Conservation (phyloP, 2,797 vertebrate genomes). For the Pyrocephalus nanus region DNA sequence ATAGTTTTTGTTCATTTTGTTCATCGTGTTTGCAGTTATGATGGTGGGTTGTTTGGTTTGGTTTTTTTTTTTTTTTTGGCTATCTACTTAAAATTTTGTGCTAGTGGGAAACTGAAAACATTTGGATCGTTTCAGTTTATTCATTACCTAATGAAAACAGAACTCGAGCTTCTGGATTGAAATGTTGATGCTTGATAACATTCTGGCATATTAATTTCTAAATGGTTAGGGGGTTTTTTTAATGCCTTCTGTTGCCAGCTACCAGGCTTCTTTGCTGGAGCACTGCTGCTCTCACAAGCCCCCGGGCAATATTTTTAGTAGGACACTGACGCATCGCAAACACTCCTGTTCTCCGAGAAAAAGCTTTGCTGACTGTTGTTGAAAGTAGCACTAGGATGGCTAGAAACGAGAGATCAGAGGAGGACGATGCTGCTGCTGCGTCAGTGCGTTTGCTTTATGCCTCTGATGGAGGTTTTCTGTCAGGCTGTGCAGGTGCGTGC, state of each 20-base stretch:
- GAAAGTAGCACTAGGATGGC: neutral
- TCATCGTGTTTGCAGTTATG: neutral
- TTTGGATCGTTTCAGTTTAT: neutral
- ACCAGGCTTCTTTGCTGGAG: neutral
- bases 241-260: neutral
- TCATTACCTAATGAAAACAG: conserved; percentile 32
- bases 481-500: neutral
- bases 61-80: neutral
- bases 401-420: neutral
- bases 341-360: neutral
- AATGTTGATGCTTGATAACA: neutral
- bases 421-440: neutral
- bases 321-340: neutral
- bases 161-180: conserved; percentile 1
- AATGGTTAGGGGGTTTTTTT: neutral
- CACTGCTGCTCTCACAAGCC: neutral
- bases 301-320: conserved; percentile 40
- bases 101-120: neutral
- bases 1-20: conserved; percentile 51
- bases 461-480: neutral
- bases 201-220: conserved; percentile 19
- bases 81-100: neutral
- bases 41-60: neutral
- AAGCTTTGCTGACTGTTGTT: conserved; percentile 13
- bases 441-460: neutral